Base-by-base conservation (phyloP, 2,888 invertebrate genomes). In the Drosophila lutescens region DNA sequence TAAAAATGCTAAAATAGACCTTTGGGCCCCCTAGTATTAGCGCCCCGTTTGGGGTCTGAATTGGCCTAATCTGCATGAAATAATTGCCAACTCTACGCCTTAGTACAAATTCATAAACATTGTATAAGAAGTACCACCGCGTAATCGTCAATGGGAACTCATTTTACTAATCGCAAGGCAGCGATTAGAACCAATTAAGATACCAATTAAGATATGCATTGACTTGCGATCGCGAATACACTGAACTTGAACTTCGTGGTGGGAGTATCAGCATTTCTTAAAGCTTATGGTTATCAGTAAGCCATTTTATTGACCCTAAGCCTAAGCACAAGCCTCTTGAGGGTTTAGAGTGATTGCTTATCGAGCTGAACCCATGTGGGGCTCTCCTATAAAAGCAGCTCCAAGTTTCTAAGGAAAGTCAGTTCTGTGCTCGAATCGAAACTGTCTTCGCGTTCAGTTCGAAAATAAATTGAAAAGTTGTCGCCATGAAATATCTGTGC, bases 101-200 rank as follows among this genome's bases (percentile, higher is more conserved):
- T 70, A 36, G 69, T 69, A 59, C 61, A 51, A 71, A 71, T 56
- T 38, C 40, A 71, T 72, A 71, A 71, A 71, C 36, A 46, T 51
- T 53, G 51, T 34, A 66, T 41, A 65, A 47, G 17, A 15, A 46
- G n/a, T 26, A 54, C 40, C 47, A 30, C 7, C 32, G 13, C 17
- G 32, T 56, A 55, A 44, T 46, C 15, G 53, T 65, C 66, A 69
- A 68, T 69, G 47, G 38, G 41, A 71, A 32, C 46, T 61, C 40
- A 70, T 70, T 71, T 71, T 36, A 55, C 72, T 71, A 61, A 61
- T 71, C 62, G 61, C 20, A 20, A 13, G 34, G 30, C 40, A 49
- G 34, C 70, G 70, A 70, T 44, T 40, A 54, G 43, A 70, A 13
- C 49, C 65, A 63, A 65, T 55, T 49, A 43, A 63, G 44, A 66